Evolutionary conservation across 2,888 invertebrate genomes (phyloP).

Genomic region (Ormia ochracea): DNA sequence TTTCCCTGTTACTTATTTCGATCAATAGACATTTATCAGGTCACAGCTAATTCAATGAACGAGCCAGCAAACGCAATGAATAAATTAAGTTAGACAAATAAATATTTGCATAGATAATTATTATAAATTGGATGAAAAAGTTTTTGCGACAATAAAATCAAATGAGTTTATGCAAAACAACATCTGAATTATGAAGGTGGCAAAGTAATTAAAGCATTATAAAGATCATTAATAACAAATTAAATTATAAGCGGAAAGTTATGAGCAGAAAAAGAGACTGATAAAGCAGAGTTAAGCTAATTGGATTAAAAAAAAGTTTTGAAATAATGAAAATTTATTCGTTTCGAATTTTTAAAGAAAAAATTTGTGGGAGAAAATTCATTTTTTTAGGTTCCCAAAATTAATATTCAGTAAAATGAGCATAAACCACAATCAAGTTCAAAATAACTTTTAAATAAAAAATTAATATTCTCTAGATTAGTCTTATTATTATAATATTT

Average conservation of each 20-base stretch:
- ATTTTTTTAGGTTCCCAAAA: too few relatives aligned
- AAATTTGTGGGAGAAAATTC: too few relatives aligned
- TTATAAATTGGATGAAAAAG: conserved; percentile 40
- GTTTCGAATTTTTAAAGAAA: too few relatives aligned
- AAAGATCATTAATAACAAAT: conserved; percentile 38
- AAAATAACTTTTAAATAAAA: too few relatives aligned
- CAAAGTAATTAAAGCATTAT: conserved; percentile 30
- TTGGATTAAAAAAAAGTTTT: too few relatives aligned
- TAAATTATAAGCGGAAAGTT: neutral
- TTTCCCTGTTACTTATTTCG: conserved; percentile 25
- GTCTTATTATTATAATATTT: too few relatives aligned
- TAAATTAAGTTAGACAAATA: neutral
- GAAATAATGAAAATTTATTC: too few relatives aligned
- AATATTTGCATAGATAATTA: conserved; percentile 55
- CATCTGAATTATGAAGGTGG: neutral
- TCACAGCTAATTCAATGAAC: conserved; percentile 52
- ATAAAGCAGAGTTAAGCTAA: conserved; percentile 34
- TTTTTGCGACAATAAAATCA: conserved; percentile 24
- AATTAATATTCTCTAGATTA: too few relatives aligned
- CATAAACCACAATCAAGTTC: too few relatives aligned
- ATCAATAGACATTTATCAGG: conserved; percentile 54
- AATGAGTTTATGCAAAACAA: neutral
- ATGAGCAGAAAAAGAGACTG: neutral
- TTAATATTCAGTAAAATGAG: too few relatives aligned
- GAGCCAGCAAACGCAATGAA: conserved; percentile 30